Conservation (phyloP, 2,113 vertebrate genomes). For the Oreochromis spilurus region DNA sequence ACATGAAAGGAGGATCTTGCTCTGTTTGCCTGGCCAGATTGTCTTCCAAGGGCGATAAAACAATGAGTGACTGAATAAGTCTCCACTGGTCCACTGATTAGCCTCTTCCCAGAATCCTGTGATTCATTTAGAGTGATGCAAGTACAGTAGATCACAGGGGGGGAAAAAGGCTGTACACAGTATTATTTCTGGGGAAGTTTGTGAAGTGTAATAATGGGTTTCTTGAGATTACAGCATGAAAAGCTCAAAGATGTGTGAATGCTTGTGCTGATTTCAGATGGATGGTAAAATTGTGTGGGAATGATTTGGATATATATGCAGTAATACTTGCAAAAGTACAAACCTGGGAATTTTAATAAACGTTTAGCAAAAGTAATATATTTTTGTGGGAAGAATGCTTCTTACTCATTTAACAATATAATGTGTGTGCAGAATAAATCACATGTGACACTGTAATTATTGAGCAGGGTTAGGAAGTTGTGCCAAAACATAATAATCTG, state of each 20-base stretch:
- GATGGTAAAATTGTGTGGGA: neutral
- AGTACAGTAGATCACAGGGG: neutral
- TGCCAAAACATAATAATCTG: neutral
- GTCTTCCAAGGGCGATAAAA: conserved; percentile 7
- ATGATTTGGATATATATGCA: neutral
- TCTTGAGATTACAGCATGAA: neutral
- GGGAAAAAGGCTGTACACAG: rapidly evolving
- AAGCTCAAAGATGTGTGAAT: neutral
- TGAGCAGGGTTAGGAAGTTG: neutral
- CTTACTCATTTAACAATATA: neutral
- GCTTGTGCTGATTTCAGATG: neutral
- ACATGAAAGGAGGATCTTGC: neutral
- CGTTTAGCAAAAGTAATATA: neutral
- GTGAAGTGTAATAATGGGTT: neutral
- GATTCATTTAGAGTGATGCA: neutral
- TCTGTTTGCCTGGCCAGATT: neutral
- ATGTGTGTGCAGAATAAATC: neutral
- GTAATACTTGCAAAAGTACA: neutral
- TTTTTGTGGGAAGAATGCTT: neutral
- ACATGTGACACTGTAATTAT: neutral
- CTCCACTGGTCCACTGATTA: conserved; percentile 3
- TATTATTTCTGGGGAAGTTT: neutral
- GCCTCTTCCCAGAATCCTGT: neutral
- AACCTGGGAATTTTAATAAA: neutral
- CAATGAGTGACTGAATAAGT: neutral